These are phyloP conservation scores for Drosophila ezoana DNA, from an alignment of 2,888 invertebrate genomes.

Conservation along the genomic window DNA sequence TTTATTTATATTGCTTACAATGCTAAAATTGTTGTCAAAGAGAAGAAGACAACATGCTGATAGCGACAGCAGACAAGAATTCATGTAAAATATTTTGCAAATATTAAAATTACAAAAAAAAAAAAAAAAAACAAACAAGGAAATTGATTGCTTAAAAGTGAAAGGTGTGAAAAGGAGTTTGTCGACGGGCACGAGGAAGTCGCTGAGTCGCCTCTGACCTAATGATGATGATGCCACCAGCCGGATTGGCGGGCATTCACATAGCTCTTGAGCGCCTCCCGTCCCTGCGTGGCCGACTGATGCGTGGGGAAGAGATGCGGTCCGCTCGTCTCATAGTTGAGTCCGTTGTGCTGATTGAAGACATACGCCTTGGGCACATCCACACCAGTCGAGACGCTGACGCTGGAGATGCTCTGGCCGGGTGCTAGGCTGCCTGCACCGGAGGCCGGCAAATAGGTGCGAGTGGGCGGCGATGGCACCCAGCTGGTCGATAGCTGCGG, in stretches of 20 bases:
- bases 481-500: constrained; percentile 54
- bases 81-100: constrained; percentile 2
- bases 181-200: background rate
- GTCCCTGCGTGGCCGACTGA: constrained; percentile 35
- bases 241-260: constrained; percentile 74
- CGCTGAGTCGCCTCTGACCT: background rate
- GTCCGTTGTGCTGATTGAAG: constrained; percentile 84
- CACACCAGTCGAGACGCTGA: constrained; percentile 57
- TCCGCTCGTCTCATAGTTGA: constrained; percentile 83
- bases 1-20: constrained; percentile 31
- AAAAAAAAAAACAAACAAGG: constrained; percentile 2
- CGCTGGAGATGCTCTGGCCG: constrained; percentile 57
- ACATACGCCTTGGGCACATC: constrained; percentile 83
- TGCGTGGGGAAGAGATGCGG: constrained; percentile 82
- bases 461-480: constrained; percentile 46
- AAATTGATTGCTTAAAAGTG: constrained; percentile 1
- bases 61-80: constrained; percentile 4
- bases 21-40: constrained; percentile 15
- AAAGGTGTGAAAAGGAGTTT: too few relatives aligned
- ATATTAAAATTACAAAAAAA: constrained; percentile 4
- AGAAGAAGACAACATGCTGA: constrained; percentile 7
- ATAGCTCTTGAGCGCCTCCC: constrained; percentile 76
- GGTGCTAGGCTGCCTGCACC: background rate
- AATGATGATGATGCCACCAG: constrained; percentile 81
- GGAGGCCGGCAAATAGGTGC: constrained; percentile 45